Percentiles rank a stretch among this genome's conserved stretches.
Evolutionary conservation across 1,140 invertebrate species (phyloP).

Genomic region (Pseudomyrmex flavicornis): DNA sequence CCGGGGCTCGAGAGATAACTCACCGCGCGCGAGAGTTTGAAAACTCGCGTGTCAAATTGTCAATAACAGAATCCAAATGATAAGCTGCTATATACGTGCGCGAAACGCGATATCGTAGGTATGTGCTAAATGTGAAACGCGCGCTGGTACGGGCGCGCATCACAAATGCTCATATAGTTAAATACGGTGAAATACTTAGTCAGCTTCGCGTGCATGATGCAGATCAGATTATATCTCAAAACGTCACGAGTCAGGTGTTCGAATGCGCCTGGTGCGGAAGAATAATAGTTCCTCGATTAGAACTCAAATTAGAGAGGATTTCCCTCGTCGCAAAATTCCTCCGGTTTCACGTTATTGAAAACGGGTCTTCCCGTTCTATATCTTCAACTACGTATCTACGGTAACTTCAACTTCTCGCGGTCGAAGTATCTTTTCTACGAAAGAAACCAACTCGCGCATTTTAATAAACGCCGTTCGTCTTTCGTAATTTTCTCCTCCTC

Average conservation of each 20-base stretch:
- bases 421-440: neutral
- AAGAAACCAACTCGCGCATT: no score
- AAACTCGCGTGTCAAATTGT: no score
- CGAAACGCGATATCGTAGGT: no score
- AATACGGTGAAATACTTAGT: constrained; percentile 46
- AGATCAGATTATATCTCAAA: constrained; percentile 45
- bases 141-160: constrained; percentile 6
- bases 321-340: neutral
- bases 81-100: no score
- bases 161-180: neutral
- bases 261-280: constrained; percentile 4
- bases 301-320: constrained; percentile 11
- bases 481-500: no score
- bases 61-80: no score
- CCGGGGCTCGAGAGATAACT: no score
- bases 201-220: constrained; percentile 40
- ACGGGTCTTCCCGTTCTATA: no score
- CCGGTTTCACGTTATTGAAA: constrained; percentile 8
- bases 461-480: no score
- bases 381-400: neutral
- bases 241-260: constrained; percentile 39
- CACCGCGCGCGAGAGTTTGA: no score
- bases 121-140: neutral
- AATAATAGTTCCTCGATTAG: constrained; percentile 33
- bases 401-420: constrained; percentile 7